These are phyloP conservation scores for Diabrotica balteata DNA, from an alignment of 2,888 invertebrate species.

Conservation along the genomic window DNA sequence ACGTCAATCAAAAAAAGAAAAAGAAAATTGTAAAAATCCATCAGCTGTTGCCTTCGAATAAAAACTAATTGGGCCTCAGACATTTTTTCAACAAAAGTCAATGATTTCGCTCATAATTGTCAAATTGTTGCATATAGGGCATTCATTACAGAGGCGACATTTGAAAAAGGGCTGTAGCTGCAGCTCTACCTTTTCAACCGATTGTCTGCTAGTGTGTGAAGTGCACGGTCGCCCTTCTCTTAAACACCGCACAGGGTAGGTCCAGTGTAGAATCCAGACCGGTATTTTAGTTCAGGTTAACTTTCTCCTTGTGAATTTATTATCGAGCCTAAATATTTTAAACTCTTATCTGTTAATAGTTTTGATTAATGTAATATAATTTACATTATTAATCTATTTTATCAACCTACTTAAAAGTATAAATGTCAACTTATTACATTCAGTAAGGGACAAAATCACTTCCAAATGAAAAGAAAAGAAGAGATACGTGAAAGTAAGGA, in stretches of 20 bases:
- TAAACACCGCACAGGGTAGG: constrained; percentile 3
- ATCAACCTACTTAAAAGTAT: too few relatives aligned
- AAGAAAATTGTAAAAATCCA: constrained; percentile 18
- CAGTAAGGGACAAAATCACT: too few relatives aligned
- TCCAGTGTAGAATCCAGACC: too few relatives aligned
- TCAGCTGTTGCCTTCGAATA: constrained; percentile 31
- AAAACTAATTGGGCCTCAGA: constrained; percentile 32
- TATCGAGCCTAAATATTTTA: too few relatives aligned
- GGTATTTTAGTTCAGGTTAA: too few relatives aligned
- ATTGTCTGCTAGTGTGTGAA: constrained; percentile 20
- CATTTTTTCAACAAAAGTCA: constrained; percentile 37
- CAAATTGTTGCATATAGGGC: constrained; percentile 40
- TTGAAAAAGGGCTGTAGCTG: constrained; percentile 34
- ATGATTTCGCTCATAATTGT: constrained; percentile 38
- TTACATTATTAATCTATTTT: too few relatives aligned
- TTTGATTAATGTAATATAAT: too few relatives aligned
- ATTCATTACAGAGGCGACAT: constrained; percentile 35
- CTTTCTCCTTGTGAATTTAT: too few relatives aligned
- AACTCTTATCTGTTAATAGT: too few relatives aligned
- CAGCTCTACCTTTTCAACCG: constrained; percentile 34
- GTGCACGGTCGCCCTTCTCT: constrained; percentile 7
- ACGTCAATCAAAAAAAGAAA: constrained; percentile 26
- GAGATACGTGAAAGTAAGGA: too few relatives aligned
- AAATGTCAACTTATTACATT: too few relatives aligned
- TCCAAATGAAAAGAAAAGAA: too few relatives aligned